phyloP scores from a whole-genome alignment of 1,140 invertebrate species.

The Ostrea denselamellosa region DNA sequence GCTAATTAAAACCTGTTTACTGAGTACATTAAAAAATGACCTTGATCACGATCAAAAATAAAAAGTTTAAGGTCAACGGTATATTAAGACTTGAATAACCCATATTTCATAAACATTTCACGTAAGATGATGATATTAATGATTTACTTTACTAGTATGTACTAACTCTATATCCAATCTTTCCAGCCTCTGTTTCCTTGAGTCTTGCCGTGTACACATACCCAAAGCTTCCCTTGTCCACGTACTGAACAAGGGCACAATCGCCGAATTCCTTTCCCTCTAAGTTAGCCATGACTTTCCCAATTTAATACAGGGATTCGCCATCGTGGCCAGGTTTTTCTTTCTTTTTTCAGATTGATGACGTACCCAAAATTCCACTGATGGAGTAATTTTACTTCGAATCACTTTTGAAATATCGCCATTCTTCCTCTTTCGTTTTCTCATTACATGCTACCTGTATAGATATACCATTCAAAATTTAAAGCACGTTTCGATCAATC shows the following conservation, averaged over 20 bases:
- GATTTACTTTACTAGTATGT: neutral
- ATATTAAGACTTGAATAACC: neutral
- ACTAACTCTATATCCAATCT: neutral
- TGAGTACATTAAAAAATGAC: neutral
- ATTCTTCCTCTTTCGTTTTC: neutral
- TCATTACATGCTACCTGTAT: neutral
- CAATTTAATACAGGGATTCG: neutral
- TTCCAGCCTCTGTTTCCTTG: neutral
- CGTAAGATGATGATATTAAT: conserved; percentile 41
- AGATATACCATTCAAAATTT: neutral
- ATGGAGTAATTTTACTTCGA: neutral
- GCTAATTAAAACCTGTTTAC: neutral
- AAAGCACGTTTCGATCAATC: neutral
- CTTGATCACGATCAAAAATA: neutral
- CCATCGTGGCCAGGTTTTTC: neutral
- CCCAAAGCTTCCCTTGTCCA: conserved; percentile 14
- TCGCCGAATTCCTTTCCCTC: neutral
- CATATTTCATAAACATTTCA: conserved; percentile 28
- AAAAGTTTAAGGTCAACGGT: neutral
- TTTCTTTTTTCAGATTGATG: neutral
- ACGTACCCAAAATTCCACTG: neutral
- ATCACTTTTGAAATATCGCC: neutral
- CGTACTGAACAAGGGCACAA: neutral
- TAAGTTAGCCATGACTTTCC: neutral
- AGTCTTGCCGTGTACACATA: neutral